Conservation (phyloP, 2,888 invertebrate genomes). For the Tuta absoluta region DNA sequence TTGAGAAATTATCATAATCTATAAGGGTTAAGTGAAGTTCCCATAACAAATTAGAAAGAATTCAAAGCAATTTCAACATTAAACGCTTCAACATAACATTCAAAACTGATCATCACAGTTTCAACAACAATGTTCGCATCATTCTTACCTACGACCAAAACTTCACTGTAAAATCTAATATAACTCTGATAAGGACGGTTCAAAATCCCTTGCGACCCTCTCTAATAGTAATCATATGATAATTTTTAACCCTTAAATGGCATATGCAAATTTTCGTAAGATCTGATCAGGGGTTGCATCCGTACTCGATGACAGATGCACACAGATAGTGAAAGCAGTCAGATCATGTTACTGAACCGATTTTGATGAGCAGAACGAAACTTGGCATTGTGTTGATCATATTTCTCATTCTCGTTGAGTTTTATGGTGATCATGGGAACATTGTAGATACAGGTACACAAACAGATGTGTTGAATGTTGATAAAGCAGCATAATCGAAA, state of each 20-base stretch:
- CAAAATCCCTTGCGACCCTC: slow-evolving; percentile 32
- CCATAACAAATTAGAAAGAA: slow-evolving; percentile 41
- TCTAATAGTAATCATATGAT: slow-evolving; percentile 51
- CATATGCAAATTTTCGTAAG: slow-evolving; percentile 69
- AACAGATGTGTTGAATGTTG: neutral
- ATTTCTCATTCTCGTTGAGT: slow-evolving; percentile 28
- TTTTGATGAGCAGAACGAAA: slow-evolving; percentile 37
- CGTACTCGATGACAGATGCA: slow-evolving; percentile 72
- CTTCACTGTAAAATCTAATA: slow-evolving; percentile 34
- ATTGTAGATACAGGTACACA: neutral
- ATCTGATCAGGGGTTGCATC: slow-evolving; percentile 52
- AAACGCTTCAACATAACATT: slow-evolving; percentile 4
- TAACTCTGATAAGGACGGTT: slow-evolving; percentile 32
- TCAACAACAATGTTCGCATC: slow-evolving; percentile 33
- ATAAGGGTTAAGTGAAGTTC: slow-evolving; percentile 64
- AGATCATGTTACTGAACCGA: slow-evolving; percentile 47
- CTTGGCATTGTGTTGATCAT: slow-evolving; percentile 32
- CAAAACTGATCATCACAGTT: slow-evolving; percentile 5
- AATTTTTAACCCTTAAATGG: slow-evolving; percentile 71
- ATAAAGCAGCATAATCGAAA: neutral
- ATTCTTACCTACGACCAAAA: slow-evolving; percentile 37
- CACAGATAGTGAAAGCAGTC: slow-evolving; percentile 50
- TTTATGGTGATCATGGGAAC: slow-evolving; percentile 10
- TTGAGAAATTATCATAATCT: slow-evolving; percentile 71
- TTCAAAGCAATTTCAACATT: slow-evolving; percentile 29